Conservation (phyloP, 2,888 invertebrate genomes). For the Troglohyphantes excavatus region DNA sequence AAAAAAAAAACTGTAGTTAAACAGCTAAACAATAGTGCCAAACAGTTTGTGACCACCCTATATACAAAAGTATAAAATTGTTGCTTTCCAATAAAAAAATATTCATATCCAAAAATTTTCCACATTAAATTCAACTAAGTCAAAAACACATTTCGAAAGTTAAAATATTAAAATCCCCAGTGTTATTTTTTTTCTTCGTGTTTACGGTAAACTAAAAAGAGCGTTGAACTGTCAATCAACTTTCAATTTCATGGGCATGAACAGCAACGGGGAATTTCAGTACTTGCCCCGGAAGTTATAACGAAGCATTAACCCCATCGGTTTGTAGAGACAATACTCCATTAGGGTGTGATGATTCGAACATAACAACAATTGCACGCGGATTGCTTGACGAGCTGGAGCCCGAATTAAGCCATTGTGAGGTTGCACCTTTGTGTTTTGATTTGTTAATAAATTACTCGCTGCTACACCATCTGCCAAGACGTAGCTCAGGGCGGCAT, state of each 20-base stretch:
- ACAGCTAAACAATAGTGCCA: too few species aligned
- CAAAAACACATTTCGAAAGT: too few species aligned
- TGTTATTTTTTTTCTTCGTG: too few species aligned
- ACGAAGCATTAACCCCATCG: constrained; percentile 22
- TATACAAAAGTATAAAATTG: too few species aligned
- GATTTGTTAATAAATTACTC: constrained; percentile 1
- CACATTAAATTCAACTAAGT: too few species aligned
- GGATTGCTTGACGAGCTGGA: neutral
- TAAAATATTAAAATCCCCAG: too few species aligned
- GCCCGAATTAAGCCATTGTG: constrained; percentile 20
- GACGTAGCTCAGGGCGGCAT: neutral
- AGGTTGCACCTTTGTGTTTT: neutral
- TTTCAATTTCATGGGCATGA: neutral
- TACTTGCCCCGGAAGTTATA: constrained; percentile 11
- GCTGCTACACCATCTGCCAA: neutral
- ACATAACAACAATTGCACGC: neutral
- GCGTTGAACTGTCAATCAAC: neutral
- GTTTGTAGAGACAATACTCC: constrained; percentile 30
- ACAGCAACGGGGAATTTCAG: neutral
- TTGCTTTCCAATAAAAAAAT: too few species aligned
- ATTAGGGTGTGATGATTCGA: constrained; percentile 23
- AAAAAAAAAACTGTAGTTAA: too few species aligned
- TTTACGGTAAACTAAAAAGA: too few species aligned
- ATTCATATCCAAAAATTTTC: too few species aligned
- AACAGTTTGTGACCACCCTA: too few species aligned